Evolutionary conservation across 2,888 invertebrate genomes (phyloP), one percentile per base, ranked within the genome.

Genomic region (Archaeoteleia sp.): DNA sequence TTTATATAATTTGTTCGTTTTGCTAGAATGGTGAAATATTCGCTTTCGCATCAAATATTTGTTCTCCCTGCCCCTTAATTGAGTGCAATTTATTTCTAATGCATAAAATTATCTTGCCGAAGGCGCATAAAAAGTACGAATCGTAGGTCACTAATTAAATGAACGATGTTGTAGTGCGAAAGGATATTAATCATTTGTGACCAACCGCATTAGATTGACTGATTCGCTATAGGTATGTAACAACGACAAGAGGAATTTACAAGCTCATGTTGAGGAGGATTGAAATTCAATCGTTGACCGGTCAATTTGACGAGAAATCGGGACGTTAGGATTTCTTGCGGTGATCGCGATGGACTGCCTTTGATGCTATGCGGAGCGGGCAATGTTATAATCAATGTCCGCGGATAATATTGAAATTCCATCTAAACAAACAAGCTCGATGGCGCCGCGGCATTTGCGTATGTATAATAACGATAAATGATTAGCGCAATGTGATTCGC

Each of bases 361-460:
- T 67, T 62, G 53, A 67, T 58, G 62, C 53, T 58, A 58, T 62
- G 46, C 46, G 35, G 34, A 51, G 40, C 57, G 53, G 58, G 57
- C 57, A 62, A 68, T 68, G 68, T 67, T 69, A 20, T 20, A 68
- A 72, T 72, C 55, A 70, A 72, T 68, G 67, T 58, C 63, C 54
- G 62, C 55, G 74, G 76, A 81, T 81, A 82, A 82, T 81, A 82
- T 82, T 79, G 78, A 80, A 79, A 79, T 78, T 76, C 77, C 70
- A 78, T 82, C 80, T 81, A 82, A 82, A 82, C 79, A 81, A 83
- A 83, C 78, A 79, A 72, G 70, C 62, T 68, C 55, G 54, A 71
- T 70, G 76, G 71, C 68, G 67, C 74, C 51, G 29, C 62, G 57
- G 70, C 51, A 68, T 62, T 71, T 73, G 72, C 61, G 74, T 72